A percentile compares a stretch with the other conserved stretches of the same genome.
Evolutionary conservation across 1,140 invertebrate species (phyloP).

Genomic region (Drosophila murphyi): DNA sequence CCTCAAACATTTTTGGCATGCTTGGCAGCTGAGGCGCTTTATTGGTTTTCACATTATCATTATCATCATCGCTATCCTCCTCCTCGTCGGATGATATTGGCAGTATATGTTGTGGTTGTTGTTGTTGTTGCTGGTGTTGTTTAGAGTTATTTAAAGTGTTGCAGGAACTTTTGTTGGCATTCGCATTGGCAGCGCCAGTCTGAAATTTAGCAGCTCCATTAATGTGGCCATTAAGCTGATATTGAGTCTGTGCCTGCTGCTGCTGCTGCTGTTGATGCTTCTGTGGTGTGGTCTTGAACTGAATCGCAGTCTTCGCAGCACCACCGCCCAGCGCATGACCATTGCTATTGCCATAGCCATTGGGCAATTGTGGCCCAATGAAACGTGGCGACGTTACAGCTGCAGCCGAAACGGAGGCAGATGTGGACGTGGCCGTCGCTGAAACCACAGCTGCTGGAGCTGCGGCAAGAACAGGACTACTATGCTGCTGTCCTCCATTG

Average conservation of each 20-base stretch:
- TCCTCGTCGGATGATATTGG: slow-evolving; percentile 74
- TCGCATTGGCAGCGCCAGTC: slow-evolving; percentile 53
- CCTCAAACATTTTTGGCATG: slow-evolving; percentile 69
- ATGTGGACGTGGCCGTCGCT: slow-evolving; percentile 52
- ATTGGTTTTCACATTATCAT: slow-evolving; percentile 40
- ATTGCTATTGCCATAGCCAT: slow-evolving; percentile 61
- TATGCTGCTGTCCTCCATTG: slow-evolving; percentile 53
- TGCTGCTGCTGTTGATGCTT: slow-evolving; percentile 39
- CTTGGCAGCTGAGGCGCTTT: slow-evolving; percentile 69
- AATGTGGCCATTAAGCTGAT: slow-evolving; percentile 57
- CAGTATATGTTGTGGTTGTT: slow-evolving; percentile 65
- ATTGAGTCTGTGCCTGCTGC: neutral
- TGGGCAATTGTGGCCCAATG: slow-evolving; percentile 76
- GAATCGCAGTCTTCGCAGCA: slow-evolving; percentile 46
- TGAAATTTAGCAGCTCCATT: slow-evolving; percentile 70
- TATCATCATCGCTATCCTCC: slow-evolving; percentile 55
- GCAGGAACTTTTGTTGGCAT: slow-evolving; percentile 81
- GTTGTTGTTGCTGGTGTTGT: slow-evolving; percentile 38
- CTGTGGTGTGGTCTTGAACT: slow-evolving; percentile 48
- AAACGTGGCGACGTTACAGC: slow-evolving; percentile 46
- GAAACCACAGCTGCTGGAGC: slow-evolving; percentile 21
- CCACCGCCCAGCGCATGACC: slow-evolving; percentile 31
- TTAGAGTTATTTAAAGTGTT: slow-evolving; percentile 47
- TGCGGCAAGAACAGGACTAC: slow-evolving; percentile 18
- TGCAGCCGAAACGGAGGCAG: neutral